Evolutionary conservation across 2,888 invertebrate genomes (phyloP).

Genomic region (Mellilla xanthometata): DNA sequence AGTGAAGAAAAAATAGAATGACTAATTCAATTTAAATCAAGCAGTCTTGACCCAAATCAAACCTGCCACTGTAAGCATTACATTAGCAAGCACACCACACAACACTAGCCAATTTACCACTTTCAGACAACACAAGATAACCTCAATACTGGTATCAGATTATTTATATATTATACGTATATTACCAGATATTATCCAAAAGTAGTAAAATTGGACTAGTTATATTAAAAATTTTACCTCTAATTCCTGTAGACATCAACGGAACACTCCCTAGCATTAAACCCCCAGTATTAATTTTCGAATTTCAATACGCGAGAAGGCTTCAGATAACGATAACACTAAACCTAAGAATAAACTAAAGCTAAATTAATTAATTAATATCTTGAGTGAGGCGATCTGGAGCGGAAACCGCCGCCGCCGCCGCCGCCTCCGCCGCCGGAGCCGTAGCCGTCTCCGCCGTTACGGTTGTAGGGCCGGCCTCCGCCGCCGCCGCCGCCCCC

Average conservation of each 20-base stretch:
- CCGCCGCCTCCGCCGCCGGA: slow-evolving; percentile 69
- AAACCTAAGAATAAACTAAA: slow-evolving; percentile 72
- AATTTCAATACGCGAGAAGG: slow-evolving; percentile 79
- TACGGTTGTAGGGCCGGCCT: slow-evolving; percentile 65
- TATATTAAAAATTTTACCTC: slow-evolving; percentile 57
- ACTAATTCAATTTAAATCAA: no score
- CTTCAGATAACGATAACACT: slow-evolving; percentile 82
- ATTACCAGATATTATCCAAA: slow-evolving; percentile 5
- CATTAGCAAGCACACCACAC: neutral
- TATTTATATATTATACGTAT: neutral
- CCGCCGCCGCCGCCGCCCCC: slow-evolving; percentile 62
- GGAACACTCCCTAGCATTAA: slow-evolving; percentile 74
- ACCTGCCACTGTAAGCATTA: no score
- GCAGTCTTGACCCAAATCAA: no score
- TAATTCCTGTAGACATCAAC: slow-evolving; percentile 64
- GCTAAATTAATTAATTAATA: slow-evolving; percentile 73
- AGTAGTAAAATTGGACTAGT: slow-evolving; percentile 17
- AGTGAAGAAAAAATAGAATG: no score
- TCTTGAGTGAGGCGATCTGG: slow-evolving; percentile 75
- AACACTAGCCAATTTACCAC: slow-evolving; percentile 20
- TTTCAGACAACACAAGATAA: slow-evolving; percentile 13
- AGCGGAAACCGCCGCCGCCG: slow-evolving; percentile 79
- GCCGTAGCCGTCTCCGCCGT: slow-evolving; percentile 70
- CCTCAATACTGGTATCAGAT: neutral
- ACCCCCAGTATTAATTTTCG: slow-evolving; percentile 76